Conservation (phyloP, 2,113 vertebrate genomes). For the Trochalopteron elliotii region DNA sequence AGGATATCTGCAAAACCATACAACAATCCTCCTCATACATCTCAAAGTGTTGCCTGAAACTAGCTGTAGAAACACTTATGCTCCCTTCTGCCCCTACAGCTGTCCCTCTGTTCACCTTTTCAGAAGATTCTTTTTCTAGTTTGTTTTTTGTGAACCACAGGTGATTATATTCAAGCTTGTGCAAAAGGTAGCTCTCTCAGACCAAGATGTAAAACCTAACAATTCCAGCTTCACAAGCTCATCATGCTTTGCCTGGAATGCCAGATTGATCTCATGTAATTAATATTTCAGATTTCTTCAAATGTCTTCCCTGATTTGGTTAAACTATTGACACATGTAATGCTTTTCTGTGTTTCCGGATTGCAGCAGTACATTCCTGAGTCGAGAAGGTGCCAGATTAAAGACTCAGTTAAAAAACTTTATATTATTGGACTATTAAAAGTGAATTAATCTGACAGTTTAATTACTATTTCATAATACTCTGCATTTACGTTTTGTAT, state of each 20-base stretch:
- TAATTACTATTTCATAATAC: constrained; percentile 3
- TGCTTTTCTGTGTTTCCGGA: not conserved
- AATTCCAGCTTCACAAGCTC: not conserved
- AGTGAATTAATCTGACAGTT: not conserved
- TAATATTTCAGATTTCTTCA: not conserved
- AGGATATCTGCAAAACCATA: not conserved
- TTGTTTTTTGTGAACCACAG: not conserved
- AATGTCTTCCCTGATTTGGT: not conserved
- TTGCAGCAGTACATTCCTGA: constrained; percentile 1
- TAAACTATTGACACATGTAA: not conserved
- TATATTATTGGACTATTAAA: not conserved
- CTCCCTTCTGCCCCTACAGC: not conserved
- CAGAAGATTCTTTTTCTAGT: not conserved
- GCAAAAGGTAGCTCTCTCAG: not conserved
- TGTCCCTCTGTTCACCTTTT: not conserved
- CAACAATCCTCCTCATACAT: not conserved
- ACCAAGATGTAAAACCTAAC: not conserved
- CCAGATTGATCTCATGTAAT: not conserved
- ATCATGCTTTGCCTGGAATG: not conserved
- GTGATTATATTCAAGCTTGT: not conserved
- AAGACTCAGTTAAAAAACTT: not conserved
- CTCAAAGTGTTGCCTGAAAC: not conserved
- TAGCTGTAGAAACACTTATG: not conserved
- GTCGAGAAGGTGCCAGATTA: not conserved
- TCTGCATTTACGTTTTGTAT: not conserved